Evolutionary conservation across 2,797 vertebrate genomes (phyloP).

Genomic region (Strix occidentalis): DNA sequence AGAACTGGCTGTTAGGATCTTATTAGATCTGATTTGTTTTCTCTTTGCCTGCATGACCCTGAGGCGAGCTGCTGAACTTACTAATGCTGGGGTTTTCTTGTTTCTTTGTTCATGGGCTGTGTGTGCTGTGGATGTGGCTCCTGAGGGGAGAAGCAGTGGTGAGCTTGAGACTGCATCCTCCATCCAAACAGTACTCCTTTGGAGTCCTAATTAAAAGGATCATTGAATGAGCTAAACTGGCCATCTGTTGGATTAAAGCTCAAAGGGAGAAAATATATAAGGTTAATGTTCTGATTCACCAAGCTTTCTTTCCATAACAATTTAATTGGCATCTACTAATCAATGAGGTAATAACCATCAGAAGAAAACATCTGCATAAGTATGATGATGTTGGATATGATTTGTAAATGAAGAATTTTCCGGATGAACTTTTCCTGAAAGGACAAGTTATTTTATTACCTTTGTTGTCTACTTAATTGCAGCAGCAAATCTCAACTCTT

Average conservation of each 20-base stretch:
- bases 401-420: neutral
- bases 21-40: neutral
- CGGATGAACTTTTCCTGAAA: neutral
- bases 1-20: neutral
- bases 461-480: neutral
- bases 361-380: neutral
- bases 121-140: accelerated
- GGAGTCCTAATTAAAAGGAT: neutral
- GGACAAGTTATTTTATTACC: neutral
- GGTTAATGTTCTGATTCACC: neutral
- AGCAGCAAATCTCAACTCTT: neutral
- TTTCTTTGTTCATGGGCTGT: neutral
- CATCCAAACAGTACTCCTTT: neutral
- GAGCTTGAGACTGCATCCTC: neutral
- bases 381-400: neutral
- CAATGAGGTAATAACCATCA: neutral
- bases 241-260: neutral
- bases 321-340: neutral
- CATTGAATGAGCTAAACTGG: neutral
- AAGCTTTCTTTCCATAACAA: neutral
- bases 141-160: neutral
- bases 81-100: neutral
- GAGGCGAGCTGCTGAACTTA: neutral
- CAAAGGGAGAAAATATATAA: neutral
- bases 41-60: neutral